Evolutionary conservation across 1,140 invertebrate genomes (phyloP).

Genomic region (Acromyrmex echinatior): DNA sequence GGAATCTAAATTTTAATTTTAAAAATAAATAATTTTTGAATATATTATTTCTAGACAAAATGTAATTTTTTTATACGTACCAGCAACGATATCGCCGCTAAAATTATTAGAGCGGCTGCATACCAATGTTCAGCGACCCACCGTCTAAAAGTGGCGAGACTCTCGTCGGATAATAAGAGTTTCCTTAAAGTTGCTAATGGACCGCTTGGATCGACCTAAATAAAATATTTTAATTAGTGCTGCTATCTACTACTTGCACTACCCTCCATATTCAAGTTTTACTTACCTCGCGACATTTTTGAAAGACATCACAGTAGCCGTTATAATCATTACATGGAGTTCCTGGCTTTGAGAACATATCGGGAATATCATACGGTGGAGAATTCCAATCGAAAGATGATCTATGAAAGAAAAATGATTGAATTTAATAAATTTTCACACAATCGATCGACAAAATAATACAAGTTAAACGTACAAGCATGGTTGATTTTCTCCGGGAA

Average conservation of each 20-base stretch:
- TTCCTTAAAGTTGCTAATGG: conserved; percentile 96
- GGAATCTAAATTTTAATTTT: neutral
- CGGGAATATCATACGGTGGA: conserved; percentile 95
- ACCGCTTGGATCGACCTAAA: conserved; percentile 96
- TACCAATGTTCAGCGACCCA: conserved; percentile 96
- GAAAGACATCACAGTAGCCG: conserved; percentile 99
- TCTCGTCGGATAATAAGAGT: conserved; percentile 95
- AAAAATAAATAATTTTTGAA: neutral
- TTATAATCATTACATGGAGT: conserved; percentile 99
- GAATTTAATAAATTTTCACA: neutral
- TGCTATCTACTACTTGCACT: neutral
- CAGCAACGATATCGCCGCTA: conserved; percentile 92
- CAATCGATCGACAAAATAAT: conserved; percentile 24
- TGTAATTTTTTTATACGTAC: conserved; percentile 87
- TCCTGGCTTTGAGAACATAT: conserved; percentile 97
- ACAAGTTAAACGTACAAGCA: conserved; percentile 87
- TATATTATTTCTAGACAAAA: conserved; percentile 6
- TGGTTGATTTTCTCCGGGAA: conserved; percentile 93
- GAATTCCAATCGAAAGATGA: conserved; percentile 97
- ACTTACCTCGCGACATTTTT: conserved; percentile 92
- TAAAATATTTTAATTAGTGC: conserved; percentile 3
- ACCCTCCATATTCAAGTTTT: neutral
- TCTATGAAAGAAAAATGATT: conserved; percentile 86
- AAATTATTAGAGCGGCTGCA: conserved; percentile 91
- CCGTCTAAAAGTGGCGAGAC: conserved; percentile 93